A percentile compares a stretch with the other conserved stretches of the same genome.
These are phyloP conservation scores for Ephialtes manifestator DNA, from an alignment of 2,888 invertebrate genomes.

Conservation along the genomic window DNA sequence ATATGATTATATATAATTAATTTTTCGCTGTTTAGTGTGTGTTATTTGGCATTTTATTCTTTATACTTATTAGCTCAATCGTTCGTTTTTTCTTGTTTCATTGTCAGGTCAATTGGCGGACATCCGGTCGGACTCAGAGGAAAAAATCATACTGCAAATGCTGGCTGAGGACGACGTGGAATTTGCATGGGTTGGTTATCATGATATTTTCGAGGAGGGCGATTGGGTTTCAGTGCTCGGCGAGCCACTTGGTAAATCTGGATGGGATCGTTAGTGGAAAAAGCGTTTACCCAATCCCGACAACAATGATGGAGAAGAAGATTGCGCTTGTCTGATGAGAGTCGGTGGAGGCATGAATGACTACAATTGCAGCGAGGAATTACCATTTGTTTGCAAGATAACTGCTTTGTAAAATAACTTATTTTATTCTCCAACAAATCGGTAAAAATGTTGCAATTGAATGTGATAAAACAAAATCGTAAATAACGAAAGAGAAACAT, in stretches of 20 bases:
- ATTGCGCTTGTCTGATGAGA: neutral
- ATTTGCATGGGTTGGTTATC: slow-evolving; percentile 69
- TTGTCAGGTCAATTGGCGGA: slow-evolving; percentile 68
- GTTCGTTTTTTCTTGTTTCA: neutral
- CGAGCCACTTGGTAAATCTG: slow-evolving; percentile 34
- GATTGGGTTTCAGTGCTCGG: slow-evolving; percentile 69
- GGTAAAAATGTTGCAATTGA: neutral
- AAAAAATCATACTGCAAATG: slow-evolving; percentile 58
- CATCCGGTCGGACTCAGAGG: slow-evolving; percentile 67
- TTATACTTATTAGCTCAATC: too few relatives aligned
- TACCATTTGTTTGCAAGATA: slow-evolving; percentile 10
- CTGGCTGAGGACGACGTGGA: slow-evolving; percentile 49
- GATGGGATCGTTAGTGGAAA: slow-evolving; percentile 13
- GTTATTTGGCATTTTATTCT: too few relatives aligned
- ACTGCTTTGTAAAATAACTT: neutral
- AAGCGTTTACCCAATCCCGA: slow-evolving; percentile 2
- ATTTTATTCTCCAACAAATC: neutral
- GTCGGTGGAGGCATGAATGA: slow-evolving; percentile 6
- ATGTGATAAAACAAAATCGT: neutral
- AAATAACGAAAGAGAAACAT: neutral
- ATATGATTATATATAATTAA: too few relatives aligned
- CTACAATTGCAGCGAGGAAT: neutral
- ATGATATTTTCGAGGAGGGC: slow-evolving; percentile 71
- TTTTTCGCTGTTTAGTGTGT: too few relatives aligned
- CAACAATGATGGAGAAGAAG: neutral